These are phyloP conservation scores for Pogonophryne albipinna DNA, from an alignment of 2,797 vertebrate genomes.

Conservation along the genomic window DNA sequence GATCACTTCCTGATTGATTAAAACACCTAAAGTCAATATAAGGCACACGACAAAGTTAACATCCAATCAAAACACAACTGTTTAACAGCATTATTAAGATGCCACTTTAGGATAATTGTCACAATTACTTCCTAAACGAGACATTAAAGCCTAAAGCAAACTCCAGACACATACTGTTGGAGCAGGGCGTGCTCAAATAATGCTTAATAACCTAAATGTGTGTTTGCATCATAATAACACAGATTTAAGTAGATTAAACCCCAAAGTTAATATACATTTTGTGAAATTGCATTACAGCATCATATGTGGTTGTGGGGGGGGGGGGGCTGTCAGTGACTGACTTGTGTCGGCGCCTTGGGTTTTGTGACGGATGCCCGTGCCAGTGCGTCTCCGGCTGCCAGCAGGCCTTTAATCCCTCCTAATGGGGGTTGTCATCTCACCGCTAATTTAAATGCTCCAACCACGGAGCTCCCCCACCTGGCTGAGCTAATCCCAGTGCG, in stretches of 20 bases:
- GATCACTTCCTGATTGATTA: too few relatives aligned
- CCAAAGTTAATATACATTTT: conserved; percentile 16
- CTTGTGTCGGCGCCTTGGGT: conserved; percentile 84
- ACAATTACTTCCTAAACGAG: too few relatives aligned
- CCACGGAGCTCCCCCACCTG: conserved; percentile 85
- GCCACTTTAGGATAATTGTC: too few relatives aligned
- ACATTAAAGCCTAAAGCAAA: too few relatives aligned
- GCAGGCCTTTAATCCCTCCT: conserved; percentile 89
- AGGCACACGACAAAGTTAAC: conserved; percentile 6
- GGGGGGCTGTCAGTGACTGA: conserved; percentile 74
- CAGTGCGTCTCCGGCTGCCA: conserved; percentile 84
- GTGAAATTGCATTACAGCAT: conserved; percentile 48
- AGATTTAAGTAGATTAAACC: not conserved
- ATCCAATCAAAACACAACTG: not conserved
- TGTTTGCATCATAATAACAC: not conserved
- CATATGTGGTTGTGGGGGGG: conserved; percentile 43
- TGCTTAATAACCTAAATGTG: not conserved
- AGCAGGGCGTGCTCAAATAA: not conserved
- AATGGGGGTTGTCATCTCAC: conserved; percentile 89
- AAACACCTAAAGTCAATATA: not conserved
- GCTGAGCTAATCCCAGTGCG: conserved; percentile 84
- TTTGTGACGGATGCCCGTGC: conserved; percentile 86
- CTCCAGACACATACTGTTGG: too few relatives aligned
- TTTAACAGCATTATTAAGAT: too few relatives aligned
- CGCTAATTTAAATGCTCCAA: conserved; percentile 89